Base-by-base conservation (phyloP, 2,888 invertebrate genomes). In the Ecliptopera silaceata region DNA sequence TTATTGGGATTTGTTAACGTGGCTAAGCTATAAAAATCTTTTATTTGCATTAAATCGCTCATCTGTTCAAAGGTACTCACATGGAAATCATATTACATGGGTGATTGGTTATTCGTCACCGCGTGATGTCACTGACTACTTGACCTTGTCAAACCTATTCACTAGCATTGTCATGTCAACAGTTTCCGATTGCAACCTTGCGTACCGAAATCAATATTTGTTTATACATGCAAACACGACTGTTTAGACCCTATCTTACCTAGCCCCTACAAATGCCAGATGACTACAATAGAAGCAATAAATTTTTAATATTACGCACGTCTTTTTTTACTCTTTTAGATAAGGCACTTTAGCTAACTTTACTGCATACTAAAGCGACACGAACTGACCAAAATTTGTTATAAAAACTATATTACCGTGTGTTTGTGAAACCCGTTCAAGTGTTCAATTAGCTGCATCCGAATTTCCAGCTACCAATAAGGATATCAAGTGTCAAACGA, bases 81-180 rank as follows among this genome's bases (percentile, higher is more conserved):
- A 31, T 49, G 45, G 44, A 45, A 51, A 52, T 55, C 53, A 64
- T 61, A 64, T 68, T 54, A 46, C 49, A 54, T 42, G 54, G 49
- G 22, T 76, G 77, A 78, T 79, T 74, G 69, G 65, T 77, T 76
- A 72, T 74, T 62, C 56, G 59, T 56, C 56, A 65, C 64, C 65
- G 66, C 57, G 72, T 82, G 80, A 81, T 79, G 79, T 82, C 80
- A 82, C 72, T 74, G 69, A 61, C 65, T 67, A 74, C 70, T 59
- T 63, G 80, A 74, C 85, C 83, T 84, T 82, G 83, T 73, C 81
- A 69, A 75, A 67, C 82, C 83, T 79, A 65, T 71, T 65, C 53
- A 64, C 61, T 49, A 57, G 61, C 59, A 63, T 60, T 60, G 66
- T 64, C 64, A 63, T 60, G 66, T 64, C 64, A 63, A 59, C 64